Percentiles rank a stretch among this genome's conserved stretches.
phyloP scores from a whole-genome alignment of 2,113 vertebrate species.

The Oenanthe melanoleuca region DNA sequence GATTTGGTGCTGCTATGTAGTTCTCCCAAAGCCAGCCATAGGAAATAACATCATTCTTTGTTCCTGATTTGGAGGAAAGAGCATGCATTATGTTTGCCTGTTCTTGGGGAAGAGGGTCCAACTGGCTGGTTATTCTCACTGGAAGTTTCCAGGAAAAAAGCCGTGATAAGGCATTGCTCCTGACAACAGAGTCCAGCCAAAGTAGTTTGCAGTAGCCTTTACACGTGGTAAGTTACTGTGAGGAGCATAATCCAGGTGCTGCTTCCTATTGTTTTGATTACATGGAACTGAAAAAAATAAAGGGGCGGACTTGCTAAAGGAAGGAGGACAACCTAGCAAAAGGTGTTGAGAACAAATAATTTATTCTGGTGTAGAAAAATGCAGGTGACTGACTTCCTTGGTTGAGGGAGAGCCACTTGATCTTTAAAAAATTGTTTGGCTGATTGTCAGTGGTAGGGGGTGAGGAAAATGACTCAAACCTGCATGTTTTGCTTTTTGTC shows the following conservation, averaged over 20 bases:
- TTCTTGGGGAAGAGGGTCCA: not conserved
- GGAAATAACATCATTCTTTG: constrained; percentile 28
- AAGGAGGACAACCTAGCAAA: not conserved
- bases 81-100: not conserved
- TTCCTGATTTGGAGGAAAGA: not conserved
- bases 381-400: not conserved
- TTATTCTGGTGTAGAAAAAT: not conserved
- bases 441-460: not conserved
- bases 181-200: not conserved
- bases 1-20: not conserved
- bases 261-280: not conserved
- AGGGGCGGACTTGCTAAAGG: not conserved
- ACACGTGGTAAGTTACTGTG: not conserved
- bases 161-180: not conserved
- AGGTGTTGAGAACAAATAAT: not conserved
- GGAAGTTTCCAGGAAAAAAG: not conserved
- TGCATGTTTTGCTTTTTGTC: not conserved
- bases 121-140: not conserved
- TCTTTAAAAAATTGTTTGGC: not conserved
- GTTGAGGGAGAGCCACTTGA: not conserved
- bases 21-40: not conserved
- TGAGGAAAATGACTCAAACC: not conserved
- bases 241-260: not conserved
- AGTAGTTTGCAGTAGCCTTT: not conserved
- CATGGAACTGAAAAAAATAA: not conserved